Percentiles rank a stretch among this genome's conserved stretches.
These are phyloP conservation scores for Galeopsomyia nigrocyanea DNA, from an alignment of 2,888 invertebrate species.

Conservation along the genomic window DNA sequence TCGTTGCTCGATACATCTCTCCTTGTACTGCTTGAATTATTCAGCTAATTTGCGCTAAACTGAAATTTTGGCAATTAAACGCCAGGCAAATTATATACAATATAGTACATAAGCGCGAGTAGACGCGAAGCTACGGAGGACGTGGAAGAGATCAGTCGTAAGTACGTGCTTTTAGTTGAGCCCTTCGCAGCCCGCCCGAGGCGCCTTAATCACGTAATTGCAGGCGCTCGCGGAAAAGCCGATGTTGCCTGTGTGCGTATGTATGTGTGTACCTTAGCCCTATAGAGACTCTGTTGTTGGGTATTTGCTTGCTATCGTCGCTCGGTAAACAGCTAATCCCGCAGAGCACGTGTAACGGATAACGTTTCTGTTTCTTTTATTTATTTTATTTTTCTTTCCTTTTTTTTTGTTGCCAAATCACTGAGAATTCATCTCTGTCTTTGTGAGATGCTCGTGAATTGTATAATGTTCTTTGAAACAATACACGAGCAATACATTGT, in stretches of 20 bases:
- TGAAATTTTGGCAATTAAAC: conserved; percentile 54
- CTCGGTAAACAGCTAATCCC: too few relatives aligned
- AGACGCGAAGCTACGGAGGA: conserved; percentile 54
- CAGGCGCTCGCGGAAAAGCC: conserved; percentile 57
- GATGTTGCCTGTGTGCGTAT: background rate
- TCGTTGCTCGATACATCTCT: background rate
- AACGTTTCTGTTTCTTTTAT: too few relatives aligned
- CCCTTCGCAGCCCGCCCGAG: conserved; percentile 54
- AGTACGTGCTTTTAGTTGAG: conserved; percentile 65
- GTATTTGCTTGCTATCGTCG: too few relatives aligned
- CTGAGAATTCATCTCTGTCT: too few relatives aligned
- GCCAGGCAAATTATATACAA: conserved; percentile 13
- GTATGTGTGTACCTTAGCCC: background rate
- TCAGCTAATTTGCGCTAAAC: conserved; percentile 64
- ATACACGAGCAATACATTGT: too few relatives aligned
- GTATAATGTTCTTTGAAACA: too few relatives aligned
- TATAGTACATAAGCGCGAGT: conserved; percentile 20
- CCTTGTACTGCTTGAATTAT: conserved; percentile 60
- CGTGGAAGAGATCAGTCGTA: conserved; percentile 62
- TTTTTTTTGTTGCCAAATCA: too few relatives aligned
- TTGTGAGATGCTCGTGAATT: too few relatives aligned
- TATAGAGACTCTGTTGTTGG: too few relatives aligned
- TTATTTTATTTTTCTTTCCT: too few relatives aligned
- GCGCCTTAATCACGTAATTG: conserved; percentile 68
- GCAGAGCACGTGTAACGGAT: too few relatives aligned